Conservation (phyloP, 2,113 vertebrate genomes). For the Pionites leucogaster region DNA sequence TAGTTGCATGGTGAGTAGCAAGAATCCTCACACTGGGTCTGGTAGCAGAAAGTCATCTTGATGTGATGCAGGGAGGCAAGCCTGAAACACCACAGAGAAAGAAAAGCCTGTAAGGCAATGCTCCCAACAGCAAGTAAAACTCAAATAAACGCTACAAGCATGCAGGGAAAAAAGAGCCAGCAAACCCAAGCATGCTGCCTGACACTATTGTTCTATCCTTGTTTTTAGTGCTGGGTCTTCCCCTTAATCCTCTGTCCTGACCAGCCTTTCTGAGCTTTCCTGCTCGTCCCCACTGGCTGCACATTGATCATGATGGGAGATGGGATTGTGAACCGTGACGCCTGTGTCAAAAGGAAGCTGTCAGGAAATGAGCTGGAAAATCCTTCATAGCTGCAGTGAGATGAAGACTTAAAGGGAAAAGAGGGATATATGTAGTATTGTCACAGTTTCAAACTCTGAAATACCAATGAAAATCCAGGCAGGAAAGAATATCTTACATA, state of each 20-base stretch:
- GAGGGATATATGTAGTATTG: accelerated
- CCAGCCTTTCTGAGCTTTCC: neutral
- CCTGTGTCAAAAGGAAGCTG: neutral
- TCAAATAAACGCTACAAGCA: neutral
- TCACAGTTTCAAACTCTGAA: neutral
- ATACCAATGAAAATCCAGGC: neutral
- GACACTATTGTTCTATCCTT: neutral
- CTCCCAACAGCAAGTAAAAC: neutral
- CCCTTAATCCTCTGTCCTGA: neutral
- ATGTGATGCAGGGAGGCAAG: neutral
- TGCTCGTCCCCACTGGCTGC: neutral
- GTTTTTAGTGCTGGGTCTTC: accelerated
- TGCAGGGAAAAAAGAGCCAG: too few species aligned
- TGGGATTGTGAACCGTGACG: accelerated
- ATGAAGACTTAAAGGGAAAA: neutral
- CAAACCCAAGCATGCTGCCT: accelerated
- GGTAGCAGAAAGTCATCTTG: slow-evolving; percentile 31
- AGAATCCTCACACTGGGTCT: neutral
- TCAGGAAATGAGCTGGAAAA: neutral
- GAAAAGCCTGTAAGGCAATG: neutral
- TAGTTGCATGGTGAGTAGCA: slow-evolving; percentile 1
- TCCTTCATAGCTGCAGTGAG: accelerated
- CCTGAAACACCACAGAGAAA: neutral
- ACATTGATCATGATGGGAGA: accelerated
- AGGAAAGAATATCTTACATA: neutral